These are phyloP conservation scores for Icerya purchasi DNA, from an alignment of 2,888 invertebrate species.

Conservation along the genomic window DNA sequence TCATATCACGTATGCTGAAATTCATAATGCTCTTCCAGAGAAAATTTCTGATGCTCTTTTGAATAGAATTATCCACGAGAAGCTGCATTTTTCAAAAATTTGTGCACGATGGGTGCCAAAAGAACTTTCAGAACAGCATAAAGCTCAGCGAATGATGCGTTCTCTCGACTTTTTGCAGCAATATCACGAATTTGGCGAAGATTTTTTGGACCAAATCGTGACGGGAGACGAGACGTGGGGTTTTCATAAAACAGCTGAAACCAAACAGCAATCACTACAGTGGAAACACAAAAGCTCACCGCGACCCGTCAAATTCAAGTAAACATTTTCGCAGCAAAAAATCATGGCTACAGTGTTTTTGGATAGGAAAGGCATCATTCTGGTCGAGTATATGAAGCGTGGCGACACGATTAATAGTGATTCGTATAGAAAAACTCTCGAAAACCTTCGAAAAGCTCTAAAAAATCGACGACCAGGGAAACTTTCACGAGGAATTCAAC, in stretches of 20 bases:
- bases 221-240: constrained; percentile 10
- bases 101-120: neutral
- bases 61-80: neutral
- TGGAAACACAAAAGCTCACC: neutral
- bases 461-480: neutral
- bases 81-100: neutral
- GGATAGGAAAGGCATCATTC: constrained; percentile 5
- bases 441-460: neutral
- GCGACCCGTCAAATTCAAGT: constrained; percentile 3
- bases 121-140: neutral
- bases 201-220: constrained; percentile 5
- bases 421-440: constrained; percentile 1
- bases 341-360: constrained; percentile 11
- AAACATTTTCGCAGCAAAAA: neutral
- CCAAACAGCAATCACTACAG: constrained; percentile 1
- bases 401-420: constrained; percentile 3
- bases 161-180: neutral
- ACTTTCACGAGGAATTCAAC: neutral
- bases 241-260: constrained; percentile 5
- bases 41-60: neutral
- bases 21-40: neutral
- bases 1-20: neutral
- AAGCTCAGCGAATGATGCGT: neutral
- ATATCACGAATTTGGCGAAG: constrained; percentile 1
- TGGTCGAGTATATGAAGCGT: constrained; percentile 2